Evolutionary conservation across 2,888 invertebrate species (phyloP), one percentile per base, ranked within the genome.

Genomic region (Agonopterix subpropinquella): DNA sequence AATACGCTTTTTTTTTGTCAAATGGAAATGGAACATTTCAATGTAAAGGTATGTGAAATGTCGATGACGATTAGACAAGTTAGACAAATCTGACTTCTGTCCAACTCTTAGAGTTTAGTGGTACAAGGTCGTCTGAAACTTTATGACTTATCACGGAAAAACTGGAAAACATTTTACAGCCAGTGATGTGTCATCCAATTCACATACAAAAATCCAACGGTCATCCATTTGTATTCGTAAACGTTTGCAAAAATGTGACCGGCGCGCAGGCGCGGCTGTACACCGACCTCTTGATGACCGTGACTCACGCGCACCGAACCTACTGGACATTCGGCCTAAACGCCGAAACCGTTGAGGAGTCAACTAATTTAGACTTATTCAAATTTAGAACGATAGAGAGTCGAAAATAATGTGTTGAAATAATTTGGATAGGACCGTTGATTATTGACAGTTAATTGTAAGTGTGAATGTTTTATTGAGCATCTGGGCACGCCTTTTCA

Each of bases 301-400:
- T 45, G 45, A 45, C 37, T 45, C 45, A 45, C 11, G 35, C 28
- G 28, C 28, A 28, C 28, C 28, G 28, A 28, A 28, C 28, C 5
- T n/a, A 36, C 39, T 39, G 18, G 10, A 15, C 18, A 18, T 3
- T 44, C 35, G 10, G 11, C 7, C 11, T 28, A 28, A 13, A 1
- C 36, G 10, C 28, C 43, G 28, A 48, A 47, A 47, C 47, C 47
- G 49, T 49, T 47, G 47, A 45, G 28, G 43, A 45, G 43, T 43
- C 37, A 5, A 28, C 7, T 28, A 5, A 28, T 28, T 28, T 28
- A 28, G 7, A 28, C 28, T 36, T 43, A 49, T 49, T 45, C 36
- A 46, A 45, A 45, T 49, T 18, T 36, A 37, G 37, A 49, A 45
- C 28, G 28, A 28, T 28, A 28, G 28, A 28, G 1, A 28, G 0